Conservation (phyloP, 1,140 invertebrate species). For the Dryas iulia region DNA sequence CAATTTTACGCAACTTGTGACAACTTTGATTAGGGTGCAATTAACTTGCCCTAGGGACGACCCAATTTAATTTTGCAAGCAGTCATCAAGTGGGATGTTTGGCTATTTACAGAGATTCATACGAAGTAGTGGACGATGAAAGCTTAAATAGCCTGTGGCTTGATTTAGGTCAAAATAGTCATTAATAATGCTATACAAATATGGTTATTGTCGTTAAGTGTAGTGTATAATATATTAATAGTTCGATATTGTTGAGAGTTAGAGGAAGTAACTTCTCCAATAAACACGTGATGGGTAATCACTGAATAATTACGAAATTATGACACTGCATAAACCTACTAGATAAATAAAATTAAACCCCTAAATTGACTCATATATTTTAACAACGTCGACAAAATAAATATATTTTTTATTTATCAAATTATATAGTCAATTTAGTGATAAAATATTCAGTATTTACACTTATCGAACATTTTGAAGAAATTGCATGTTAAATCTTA, state of each 20-base stretch:
- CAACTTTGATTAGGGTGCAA: slow-evolving; percentile 66
- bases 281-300: background rate
- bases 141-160: background rate
- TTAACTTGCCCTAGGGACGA: slow-evolving; percentile 54
- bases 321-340: background rate
- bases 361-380: no score
- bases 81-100: slow-evolving; percentile 55
- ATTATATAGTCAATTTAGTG: no score
- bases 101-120: slow-evolving; percentile 33
- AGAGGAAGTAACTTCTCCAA: background rate
- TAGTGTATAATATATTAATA: background rate
- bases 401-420: no score
- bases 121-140: background rate
- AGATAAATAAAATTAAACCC: background rate
- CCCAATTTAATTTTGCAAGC: slow-evolving; percentile 55
- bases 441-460: no score
- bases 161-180: background rate
- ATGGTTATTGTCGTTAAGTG: background rate
- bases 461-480: no score
- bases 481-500: no score
- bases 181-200: background rate
- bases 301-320: no score
- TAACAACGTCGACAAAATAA: no score
- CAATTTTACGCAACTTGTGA: slow-evolving; percentile 42
- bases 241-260: background rate